Conservation (phyloP, 2,797 vertebrate species). For the Mormyrus hasselquistii region DNA sequence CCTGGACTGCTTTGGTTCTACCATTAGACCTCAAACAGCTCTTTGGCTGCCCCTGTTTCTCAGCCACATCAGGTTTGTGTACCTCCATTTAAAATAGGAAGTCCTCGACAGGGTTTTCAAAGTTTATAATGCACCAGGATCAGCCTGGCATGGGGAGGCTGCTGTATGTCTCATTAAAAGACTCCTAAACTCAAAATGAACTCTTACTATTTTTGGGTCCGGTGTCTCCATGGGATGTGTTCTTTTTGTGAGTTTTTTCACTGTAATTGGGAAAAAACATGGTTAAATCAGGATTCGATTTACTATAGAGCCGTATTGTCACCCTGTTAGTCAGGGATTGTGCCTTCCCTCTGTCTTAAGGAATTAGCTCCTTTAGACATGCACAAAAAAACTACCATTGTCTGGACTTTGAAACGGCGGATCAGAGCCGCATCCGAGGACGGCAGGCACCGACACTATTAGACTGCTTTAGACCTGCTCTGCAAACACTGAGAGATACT, state of each 20-base stretch:
- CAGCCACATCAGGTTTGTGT: background rate
- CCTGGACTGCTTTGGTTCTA: background rate
- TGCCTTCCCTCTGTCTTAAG: background rate
- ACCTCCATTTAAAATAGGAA: background rate
- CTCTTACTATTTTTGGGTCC: conserved; percentile 1
- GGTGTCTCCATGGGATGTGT: background rate
- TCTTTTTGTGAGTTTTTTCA: background rate
- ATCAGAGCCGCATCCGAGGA: background rate
- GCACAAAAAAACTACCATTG: background rate
- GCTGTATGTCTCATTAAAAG: conserved; percentile 3
- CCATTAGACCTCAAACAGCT: background rate
- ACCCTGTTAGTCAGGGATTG: background rate
- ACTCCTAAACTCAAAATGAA: background rate
- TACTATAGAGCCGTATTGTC: background rate
- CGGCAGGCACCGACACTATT: background rate
- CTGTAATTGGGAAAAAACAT: conserved; percentile 1
- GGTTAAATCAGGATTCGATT: conserved; percentile 6
- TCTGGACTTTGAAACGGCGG: background rate
- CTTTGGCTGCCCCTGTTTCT: background rate
- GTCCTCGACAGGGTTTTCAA: background rate
- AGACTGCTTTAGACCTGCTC: background rate
- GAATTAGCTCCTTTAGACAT: background rate
- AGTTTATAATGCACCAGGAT: background rate
- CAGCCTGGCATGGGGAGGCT: background rate
- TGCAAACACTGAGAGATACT: background rate